phyloP scores from a whole-genome alignment of 1,140 invertebrate genomes.

The Penaeus japonicus region DNA sequence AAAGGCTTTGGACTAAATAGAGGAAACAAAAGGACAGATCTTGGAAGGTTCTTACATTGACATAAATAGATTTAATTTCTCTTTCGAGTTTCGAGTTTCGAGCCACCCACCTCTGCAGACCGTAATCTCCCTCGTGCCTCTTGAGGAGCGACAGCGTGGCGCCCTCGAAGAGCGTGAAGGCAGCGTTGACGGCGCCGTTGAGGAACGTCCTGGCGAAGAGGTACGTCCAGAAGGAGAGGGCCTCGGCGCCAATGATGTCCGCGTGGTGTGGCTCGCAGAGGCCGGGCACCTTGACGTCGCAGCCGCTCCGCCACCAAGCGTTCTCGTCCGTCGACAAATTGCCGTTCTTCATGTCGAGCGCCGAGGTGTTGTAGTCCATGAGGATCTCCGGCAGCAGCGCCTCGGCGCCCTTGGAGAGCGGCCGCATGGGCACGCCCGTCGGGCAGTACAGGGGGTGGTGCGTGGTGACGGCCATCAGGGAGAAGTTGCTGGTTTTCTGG shows the following conservation, averaged over 20 bases:
- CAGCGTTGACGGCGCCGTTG: slow-evolving; percentile 73
- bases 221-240: slow-evolving; percentile 53
- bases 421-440: background rate
- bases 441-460: slow-evolving; percentile 55
- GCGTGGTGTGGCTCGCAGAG: slow-evolving; percentile 40
- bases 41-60: too few species aligned
- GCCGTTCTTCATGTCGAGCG: slow-evolving; percentile 38
- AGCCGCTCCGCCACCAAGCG: slow-evolving; percentile 47
- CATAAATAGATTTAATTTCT: too few species aligned
- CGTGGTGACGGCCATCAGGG: slow-evolving; percentile 52
- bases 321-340: slow-evolving; percentile 25
- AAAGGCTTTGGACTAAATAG: too few species aligned
- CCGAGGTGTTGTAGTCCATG: slow-evolving; percentile 42
- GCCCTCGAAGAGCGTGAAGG: slow-evolving; percentile 84
- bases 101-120: slow-evolving; percentile 70
- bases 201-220: slow-evolving; percentile 73
- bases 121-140: slow-evolving; percentile 81
- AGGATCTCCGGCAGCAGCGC: slow-evolving; percentile 49
- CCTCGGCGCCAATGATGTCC: slow-evolving; percentile 39
- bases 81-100: too few species aligned
- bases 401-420: slow-evolving; percentile 47
- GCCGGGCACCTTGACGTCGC: slow-evolving; percentile 45
- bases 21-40: too few species aligned
- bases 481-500: slow-evolving; percentile 42
- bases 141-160: slow-evolving; percentile 80